These are phyloP conservation scores for Ferrisia virgata DNA, from an alignment of 2,888 invertebrate genomes.

Conservation along the genomic window DNA sequence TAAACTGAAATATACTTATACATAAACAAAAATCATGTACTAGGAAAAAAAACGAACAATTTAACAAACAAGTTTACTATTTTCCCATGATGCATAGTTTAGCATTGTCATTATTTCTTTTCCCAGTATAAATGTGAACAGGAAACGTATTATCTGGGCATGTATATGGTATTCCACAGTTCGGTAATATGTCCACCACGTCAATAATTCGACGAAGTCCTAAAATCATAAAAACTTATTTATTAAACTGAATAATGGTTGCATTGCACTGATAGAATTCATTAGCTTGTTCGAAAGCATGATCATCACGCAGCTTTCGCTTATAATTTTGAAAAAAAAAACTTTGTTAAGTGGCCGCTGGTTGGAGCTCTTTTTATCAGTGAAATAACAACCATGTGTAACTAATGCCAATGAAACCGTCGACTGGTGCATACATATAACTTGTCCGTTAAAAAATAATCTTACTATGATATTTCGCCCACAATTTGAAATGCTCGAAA, in stretches of 20 bases:
- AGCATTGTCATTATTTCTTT: constrained; percentile 56
- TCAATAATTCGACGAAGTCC: constrained; percentile 45
- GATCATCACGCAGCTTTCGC: too few species aligned
- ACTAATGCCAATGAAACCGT: too few species aligned
- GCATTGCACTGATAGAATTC: too few species aligned
- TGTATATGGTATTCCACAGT: constrained; percentile 55
- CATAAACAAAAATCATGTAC: neutral
- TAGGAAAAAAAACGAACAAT: neutral
- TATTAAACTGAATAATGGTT: neutral
- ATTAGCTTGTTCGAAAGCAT: too few species aligned
- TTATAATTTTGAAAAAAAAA: too few species aligned
- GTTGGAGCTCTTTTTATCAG: too few species aligned
- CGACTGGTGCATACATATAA: too few species aligned
- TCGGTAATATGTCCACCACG: constrained; percentile 51
- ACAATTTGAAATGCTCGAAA: constrained; percentile 29
- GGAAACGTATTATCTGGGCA: constrained; percentile 55
- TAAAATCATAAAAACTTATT: neutral
- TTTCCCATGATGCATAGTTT: constrained; percentile 58
- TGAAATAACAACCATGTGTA: too few species aligned
- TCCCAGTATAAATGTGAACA: constrained; percentile 56
- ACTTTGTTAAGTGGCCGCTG: too few species aligned
- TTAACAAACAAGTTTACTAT: constrained; percentile 53
- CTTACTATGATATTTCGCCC: constrained; percentile 32
- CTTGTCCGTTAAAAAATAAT: too few species aligned
- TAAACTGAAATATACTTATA: constrained; percentile 50